These are phyloP conservation scores for Caenorhabditis macrosperma DNA, from an alignment of 2,888 invertebrate genomes.

Conservation along the genomic window DNA sequence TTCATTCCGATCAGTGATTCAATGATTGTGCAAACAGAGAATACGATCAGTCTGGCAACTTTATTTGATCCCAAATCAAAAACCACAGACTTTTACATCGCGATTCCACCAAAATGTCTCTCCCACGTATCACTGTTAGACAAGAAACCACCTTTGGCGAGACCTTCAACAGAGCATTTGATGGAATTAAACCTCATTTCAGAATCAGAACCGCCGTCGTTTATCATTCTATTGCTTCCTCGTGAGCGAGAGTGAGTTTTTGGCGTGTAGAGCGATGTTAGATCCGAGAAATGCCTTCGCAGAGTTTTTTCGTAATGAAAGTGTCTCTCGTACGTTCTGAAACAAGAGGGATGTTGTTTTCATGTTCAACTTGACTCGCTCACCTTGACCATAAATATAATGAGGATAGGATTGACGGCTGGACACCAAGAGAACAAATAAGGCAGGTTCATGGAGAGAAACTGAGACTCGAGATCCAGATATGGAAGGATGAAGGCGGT, in stretches of 20 bases:
- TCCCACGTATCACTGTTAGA: too few relatives aligned
- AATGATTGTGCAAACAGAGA: too few relatives aligned
- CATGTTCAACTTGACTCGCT: neutral
- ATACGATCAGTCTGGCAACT: too few relatives aligned
- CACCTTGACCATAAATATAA: conserved; percentile 21
- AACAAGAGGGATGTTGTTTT: neutral
- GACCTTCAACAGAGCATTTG: too few relatives aligned
- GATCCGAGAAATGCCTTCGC: neutral
- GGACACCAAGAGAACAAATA: conserved; percentile 47
- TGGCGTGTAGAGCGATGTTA: neutral
- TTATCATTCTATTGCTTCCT: too few relatives aligned
- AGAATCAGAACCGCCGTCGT: too few relatives aligned
- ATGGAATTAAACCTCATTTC: too few relatives aligned
- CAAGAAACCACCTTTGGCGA: too few relatives aligned
- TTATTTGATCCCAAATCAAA: too few relatives aligned
- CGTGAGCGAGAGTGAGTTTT: neutral
- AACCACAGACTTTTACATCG: too few relatives aligned
- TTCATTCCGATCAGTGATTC: too few relatives aligned
- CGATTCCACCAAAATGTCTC: too few relatives aligned
- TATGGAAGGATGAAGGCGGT: conserved; percentile 17
- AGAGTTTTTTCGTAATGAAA: neutral
- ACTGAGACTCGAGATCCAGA: neutral
- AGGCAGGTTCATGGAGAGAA: conserved; percentile 12
- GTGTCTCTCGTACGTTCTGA: conserved; percentile 20
- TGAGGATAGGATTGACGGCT: conserved; percentile 24